A percentile compares a stretch with the other conserved stretches of the same genome.
These are phyloP conservation scores for Hozukius guyotensis DNA, from an alignment of 2,797 vertebrate species.

Conservation along the genomic window DNA sequence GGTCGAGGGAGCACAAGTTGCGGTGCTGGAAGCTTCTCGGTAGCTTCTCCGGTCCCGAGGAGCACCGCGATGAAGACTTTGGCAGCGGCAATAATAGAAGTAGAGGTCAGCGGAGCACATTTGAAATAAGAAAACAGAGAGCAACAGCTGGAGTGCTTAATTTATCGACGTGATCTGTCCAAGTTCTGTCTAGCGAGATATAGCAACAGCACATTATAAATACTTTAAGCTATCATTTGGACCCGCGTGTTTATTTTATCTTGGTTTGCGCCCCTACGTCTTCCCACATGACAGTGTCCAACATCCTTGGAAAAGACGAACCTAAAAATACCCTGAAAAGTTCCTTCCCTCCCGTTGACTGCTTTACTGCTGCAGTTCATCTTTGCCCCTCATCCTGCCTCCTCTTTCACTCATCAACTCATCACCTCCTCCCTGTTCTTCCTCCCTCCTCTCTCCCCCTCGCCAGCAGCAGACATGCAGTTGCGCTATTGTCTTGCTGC, in stretches of 20 bases:
- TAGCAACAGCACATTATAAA: slow-evolving; percentile 45
- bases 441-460: background rate
- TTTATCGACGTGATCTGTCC: slow-evolving; percentile 47
- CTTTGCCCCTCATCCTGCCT: slow-evolving; percentile 7
- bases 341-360: background rate
- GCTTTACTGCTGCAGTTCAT: slow-evolving; percentile 23
- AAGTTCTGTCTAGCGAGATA: slow-evolving; percentile 43
- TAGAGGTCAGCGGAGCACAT: slow-evolving; percentile 34
- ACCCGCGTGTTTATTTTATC: slow-evolving; percentile 50
- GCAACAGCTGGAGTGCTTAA: slow-evolving; percentile 46
- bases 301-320: slow-evolving; percentile 37
- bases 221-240: slow-evolving; percentile 50
- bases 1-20: slow-evolving; percentile 47
- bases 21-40: slow-evolving; percentile 53
- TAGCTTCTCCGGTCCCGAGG: slow-evolving; percentile 39
- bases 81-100: slow-evolving; percentile 46
- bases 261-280: slow-evolving; percentile 27
- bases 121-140: slow-evolving; percentile 50
- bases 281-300: slow-evolving; percentile 44
- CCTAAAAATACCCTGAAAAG: slow-evolving; percentile 42
- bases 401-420: slow-evolving; percentile 12
- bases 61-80: slow-evolving; percentile 46
- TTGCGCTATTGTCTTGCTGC: slow-evolving; percentile 68
- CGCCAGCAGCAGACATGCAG: slow-evolving; percentile 36
- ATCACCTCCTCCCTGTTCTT: slow-evolving; percentile 4